Conservation (phyloP, 1,140 invertebrate genomes). For the Pseudachorutes palmiensis region DNA sequence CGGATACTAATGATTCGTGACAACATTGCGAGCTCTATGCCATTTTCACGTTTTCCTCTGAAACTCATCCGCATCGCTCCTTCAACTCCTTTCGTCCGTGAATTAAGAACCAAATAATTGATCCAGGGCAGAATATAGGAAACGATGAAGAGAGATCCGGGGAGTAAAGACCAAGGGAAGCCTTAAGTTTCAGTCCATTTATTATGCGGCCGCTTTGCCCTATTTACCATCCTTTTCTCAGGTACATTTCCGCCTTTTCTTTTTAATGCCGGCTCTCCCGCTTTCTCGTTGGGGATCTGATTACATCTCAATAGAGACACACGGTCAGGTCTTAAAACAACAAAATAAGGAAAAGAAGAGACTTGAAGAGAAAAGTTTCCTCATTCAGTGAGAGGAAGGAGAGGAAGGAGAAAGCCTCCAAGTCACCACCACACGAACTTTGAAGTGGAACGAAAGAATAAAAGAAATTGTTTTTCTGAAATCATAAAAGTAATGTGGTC, state of each 20-base stretch:
- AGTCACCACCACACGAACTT: no score
- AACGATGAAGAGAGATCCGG: background rate
- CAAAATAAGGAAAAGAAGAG: no score
- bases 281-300: background rate
- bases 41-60: background rate
- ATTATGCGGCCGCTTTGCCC: background rate
- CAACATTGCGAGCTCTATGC: background rate
- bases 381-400: no score
- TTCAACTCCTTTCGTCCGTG: background rate
- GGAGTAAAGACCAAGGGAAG: background rate
- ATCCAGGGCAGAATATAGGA: background rate
- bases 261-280: background rate
- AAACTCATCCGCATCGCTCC: no score
- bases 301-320: background rate
- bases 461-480: no score
- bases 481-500: no score
- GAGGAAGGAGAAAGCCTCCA: no score
- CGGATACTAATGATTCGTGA: slow-evolving; percentile 17
- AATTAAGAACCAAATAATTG: slow-evolving; percentile 10
- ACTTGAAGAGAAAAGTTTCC: no score
- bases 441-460: no score
- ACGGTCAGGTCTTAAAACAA: no score
- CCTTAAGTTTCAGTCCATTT: background rate
- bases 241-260: background rate
- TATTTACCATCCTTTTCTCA: background rate